phyloP scores from a whole-genome alignment of 2,797 vertebrate species.

The Ambastaia sidthimunki region DNA sequence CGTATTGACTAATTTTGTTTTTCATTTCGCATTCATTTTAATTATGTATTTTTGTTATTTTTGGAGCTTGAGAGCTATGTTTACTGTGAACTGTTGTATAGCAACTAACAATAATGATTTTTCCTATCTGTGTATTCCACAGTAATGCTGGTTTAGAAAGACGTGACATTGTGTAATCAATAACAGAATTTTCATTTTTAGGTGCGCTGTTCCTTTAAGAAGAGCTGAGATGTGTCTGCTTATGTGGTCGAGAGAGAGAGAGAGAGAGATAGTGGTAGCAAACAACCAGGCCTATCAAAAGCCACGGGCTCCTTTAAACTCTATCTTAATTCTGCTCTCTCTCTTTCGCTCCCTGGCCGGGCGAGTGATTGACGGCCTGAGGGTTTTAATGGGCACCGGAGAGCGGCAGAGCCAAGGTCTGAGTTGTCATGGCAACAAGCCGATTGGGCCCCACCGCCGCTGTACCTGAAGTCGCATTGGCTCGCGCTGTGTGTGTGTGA shows the following conservation, averaged over 20 bases:
- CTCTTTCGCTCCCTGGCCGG: slow-evolving; percentile 69
- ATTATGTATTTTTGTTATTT: no score
- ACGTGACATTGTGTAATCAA: not conserved
- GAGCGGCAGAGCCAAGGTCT: slow-evolving; percentile 84
- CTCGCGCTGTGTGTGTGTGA: slow-evolving; percentile 19
- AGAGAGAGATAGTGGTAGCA: slow-evolving; percentile 63
- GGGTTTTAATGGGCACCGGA: slow-evolving; percentile 85
- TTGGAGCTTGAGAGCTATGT: no score
- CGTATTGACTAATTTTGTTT: no score
- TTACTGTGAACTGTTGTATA: no score
- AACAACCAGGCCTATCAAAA: slow-evolving; percentile 70
- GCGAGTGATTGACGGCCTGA: slow-evolving; percentile 85
- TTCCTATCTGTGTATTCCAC: no score
- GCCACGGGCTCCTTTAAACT: slow-evolving; percentile 79
- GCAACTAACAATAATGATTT: no score
- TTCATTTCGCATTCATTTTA: no score
- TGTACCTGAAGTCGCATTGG: slow-evolving; percentile 77
- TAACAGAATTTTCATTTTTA: not conserved
- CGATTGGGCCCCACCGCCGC: slow-evolving; percentile 80
- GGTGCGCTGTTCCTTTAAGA: not conserved
- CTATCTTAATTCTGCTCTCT: slow-evolving; percentile 51
- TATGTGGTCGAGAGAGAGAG: slow-evolving; percentile 62
- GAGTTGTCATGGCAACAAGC: slow-evolving; percentile 87
- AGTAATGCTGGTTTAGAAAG: no score
- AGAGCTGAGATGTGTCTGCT: slow-evolving; percentile 61